These are phyloP conservation scores for Clarias platycephalus DNA, from an alignment of 2,797 vertebrate species.

Conservation along the genomic window DNA sequence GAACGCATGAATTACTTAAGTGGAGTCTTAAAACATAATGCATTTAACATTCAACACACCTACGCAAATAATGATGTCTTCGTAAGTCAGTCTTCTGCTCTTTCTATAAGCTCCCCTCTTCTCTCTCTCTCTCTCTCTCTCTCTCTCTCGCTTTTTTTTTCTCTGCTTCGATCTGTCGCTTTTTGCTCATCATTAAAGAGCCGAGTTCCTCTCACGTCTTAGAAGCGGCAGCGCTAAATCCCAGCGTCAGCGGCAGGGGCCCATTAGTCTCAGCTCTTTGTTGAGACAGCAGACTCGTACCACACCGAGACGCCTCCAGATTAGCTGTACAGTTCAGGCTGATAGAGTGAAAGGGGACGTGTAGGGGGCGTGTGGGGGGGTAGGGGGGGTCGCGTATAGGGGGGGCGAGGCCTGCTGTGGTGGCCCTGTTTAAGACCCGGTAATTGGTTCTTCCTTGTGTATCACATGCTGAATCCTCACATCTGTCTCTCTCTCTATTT, in stretches of 20 bases:
- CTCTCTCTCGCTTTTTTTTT: neutral
- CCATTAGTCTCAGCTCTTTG: slow-evolving; percentile 61
- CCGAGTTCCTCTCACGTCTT: slow-evolving; percentile 28
- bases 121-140: neutral
- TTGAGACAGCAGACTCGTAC: slow-evolving; percentile 68
- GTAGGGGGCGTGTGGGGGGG: slow-evolving; percentile 53
- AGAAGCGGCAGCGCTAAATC: slow-evolving; percentile 41
- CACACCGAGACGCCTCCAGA: slow-evolving; percentile 61
- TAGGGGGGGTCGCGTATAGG: slow-evolving; percentile 37
- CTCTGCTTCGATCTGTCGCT: slow-evolving; percentile 1
- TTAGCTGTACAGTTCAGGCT: slow-evolving; percentile 37
- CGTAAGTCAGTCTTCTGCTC: neutral
- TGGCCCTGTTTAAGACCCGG: slow-evolving; percentile 71
- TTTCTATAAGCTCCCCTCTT: neutral
- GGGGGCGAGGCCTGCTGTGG: slow-evolving; percentile 71
- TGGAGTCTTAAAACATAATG: neutral
- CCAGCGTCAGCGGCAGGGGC: slow-evolving; percentile 56
- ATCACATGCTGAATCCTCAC: slow-evolving; percentile 66
- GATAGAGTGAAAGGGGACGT: slow-evolving; percentile 12
- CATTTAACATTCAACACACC: neutral
- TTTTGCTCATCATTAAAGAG: slow-evolving; percentile 48
- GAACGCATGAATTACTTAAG: neutral
- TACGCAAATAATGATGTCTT: neutral
- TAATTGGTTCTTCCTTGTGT: slow-evolving; percentile 79
- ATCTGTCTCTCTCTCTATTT: neutral